Base-by-base conservation (phyloP, 2,113 vertebrate genomes). In the Bufo gargarizans region DNA sequence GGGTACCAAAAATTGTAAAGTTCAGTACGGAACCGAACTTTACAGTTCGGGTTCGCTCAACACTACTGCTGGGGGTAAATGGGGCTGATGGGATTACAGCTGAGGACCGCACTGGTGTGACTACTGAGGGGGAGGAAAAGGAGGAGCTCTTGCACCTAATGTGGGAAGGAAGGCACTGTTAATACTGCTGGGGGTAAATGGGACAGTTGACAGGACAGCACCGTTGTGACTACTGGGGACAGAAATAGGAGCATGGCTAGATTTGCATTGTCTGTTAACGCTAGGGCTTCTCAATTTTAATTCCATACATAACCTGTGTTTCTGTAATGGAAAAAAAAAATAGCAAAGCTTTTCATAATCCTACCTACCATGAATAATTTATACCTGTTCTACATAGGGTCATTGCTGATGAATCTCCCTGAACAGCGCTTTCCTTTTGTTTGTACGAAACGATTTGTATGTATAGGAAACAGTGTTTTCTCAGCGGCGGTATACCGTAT, bases 311-410 rank as follows among this genome's bases (percentile, higher is more conserved):
- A 76, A 76, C 72, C 72, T 10, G 45, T 50, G 17, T 50, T 16
- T 76, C 16, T 50, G 47, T 76, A 76, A 76, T 76, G 47, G 72
- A 50, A 76, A 76, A 49, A 76, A n/a, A 76, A 33, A 76, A 50
- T 20, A 20, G 45, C 45, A 50, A 76, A 76, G 45, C 47, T 76
- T 76, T 76, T 76, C 17, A 2, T 20, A 76, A 50, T 50, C 45
- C 72, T 76, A 76, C 72, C 72, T 19, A 47, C 3, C 72, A 76
- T 76, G 72, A 76, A 76, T 76, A 50, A 76, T 76, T 76, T 76
- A 76, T 76, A 76, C 45, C 72, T 50, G 47, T 76, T 76, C 72
- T 76, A 76, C 72, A 76, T 76, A 50, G 72, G 72, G 72, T 76
- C 72, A 76, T 47, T 4, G 47, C 72, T 19, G 72, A 76, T 76